These are phyloP conservation scores for Elymnias hypermnestra DNA, from an alignment of 1,140 invertebrate species.

Conservation along the genomic window DNA sequence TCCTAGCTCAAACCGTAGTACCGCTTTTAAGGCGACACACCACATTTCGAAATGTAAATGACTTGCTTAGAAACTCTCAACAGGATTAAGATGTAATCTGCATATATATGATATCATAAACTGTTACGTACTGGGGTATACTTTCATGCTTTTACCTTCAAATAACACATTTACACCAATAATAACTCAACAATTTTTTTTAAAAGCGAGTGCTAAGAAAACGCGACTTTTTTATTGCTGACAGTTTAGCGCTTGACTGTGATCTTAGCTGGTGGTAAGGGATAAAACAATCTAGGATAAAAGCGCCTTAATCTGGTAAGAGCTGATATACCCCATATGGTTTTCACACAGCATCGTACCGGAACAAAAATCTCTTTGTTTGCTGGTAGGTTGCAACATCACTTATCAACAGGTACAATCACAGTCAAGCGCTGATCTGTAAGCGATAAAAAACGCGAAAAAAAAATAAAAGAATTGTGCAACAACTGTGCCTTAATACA, in stretches of 20 bases:
- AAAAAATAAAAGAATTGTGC: not conserved
- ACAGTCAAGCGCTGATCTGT: too few species aligned
- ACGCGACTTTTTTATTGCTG: too few species aligned
- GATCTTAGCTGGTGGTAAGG: too few species aligned
- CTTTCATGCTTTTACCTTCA: conserved; percentile 6
- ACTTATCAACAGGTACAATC: too few species aligned
- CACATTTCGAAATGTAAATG: conserved; percentile 55
- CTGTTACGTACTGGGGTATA: conserved; percentile 20
- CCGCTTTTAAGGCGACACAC: conserved; percentile 47
- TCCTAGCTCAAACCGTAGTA: conserved; percentile 39
- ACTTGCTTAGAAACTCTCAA: conserved; percentile 53
- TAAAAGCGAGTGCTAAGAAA: too few species aligned
- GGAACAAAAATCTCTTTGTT: too few species aligned
- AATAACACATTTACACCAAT: conserved; percentile 8
- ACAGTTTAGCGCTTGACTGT: too few species aligned
- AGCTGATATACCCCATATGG: too few species aligned
- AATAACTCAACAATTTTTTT: not conserved
- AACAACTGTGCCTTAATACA: conserved; percentile 1
- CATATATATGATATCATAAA: conserved; percentile 46
- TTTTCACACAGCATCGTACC: too few species aligned
- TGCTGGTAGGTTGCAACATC: too few species aligned
- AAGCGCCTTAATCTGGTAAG: too few species aligned
- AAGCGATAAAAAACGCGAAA: not conserved
- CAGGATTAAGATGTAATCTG: conserved; percentile 55
- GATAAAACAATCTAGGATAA: too few species aligned